A percentile compares a stretch with the other conserved stretches of the same genome.
Conservation (phyloP, 2,113 vertebrate genomes). For the Leucoraja erinaceus region DNA sequence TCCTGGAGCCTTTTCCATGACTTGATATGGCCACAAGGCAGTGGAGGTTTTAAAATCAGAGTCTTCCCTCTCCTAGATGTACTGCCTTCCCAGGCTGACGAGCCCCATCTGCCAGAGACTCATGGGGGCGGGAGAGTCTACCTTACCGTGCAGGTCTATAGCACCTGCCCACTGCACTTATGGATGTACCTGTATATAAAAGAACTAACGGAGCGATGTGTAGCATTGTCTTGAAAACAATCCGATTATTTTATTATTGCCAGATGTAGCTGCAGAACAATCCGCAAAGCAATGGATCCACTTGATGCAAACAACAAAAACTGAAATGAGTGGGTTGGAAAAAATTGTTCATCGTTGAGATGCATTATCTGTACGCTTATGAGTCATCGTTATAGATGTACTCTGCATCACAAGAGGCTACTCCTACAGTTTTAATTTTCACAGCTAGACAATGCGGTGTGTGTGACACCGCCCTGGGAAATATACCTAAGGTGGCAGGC, state of each 20-base stretch:
- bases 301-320: slow-evolving; percentile 29
- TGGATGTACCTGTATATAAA: not conserved
- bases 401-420: slow-evolving; percentile 11
- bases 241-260: slow-evolving; percentile 10
- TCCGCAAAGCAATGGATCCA: not conserved
- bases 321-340: slow-evolving; percentile 30
- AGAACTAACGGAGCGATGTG: not conserved
- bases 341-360: slow-evolving; percentile 36
- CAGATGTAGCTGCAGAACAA: not conserved
- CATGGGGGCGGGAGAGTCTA: no score
- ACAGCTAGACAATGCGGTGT: slow-evolving; percentile 24
- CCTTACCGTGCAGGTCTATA: no score
- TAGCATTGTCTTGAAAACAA: slow-evolving; percentile 32
- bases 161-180: no score
- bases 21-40: no score
- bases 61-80: no score
- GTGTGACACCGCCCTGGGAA: not conserved
- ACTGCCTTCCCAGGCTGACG: no score
- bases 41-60: no score
- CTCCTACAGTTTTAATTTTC: slow-evolving; percentile 34
- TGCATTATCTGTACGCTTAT: slow-evolving; percentile 32
- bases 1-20: no score
- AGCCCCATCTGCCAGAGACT: no score
- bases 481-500: not conserved
- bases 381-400: slow-evolving; percentile 28